phyloP scores from a whole-genome alignment of 2,113 vertebrate species.

The Cottus gobio region DNA sequence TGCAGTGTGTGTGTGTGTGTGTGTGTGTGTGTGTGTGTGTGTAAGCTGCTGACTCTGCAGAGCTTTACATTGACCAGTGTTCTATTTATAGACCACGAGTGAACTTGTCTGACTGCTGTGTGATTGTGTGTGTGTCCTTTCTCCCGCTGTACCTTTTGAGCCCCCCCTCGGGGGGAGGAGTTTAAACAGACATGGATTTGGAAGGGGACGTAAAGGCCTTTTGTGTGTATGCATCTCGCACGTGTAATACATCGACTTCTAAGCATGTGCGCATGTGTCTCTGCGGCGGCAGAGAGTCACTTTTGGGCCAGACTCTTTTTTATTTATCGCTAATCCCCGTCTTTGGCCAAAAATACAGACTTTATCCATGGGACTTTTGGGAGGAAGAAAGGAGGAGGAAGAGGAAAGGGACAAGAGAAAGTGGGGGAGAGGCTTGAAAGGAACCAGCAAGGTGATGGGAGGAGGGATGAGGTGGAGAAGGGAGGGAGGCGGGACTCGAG shows the following conservation, averaged over 20 bases:
- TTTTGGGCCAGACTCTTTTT: slow-evolving; percentile 26
- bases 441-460: background rate
- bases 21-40: slow-evolving; percentile 1
- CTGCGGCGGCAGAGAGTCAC: slow-evolving; percentile 11
- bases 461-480: slow-evolving; percentile 19
- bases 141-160: background rate
- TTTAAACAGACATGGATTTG: slow-evolving; percentile 1
- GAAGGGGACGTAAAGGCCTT: background rate
- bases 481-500: slow-evolving; percentile 27
- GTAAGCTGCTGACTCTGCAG: slow-evolving; percentile 60
- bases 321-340: slow-evolving; percentile 45
- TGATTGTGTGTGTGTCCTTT: slow-evolving; percentile 46
- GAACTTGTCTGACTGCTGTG: slow-evolving; percentile 36
- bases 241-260: background rate
- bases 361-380: slow-evolving; percentile 46
- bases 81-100: slow-evolving; percentile 63
- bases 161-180: background rate
- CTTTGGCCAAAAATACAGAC: slow-evolving; percentile 54
- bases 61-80: slow-evolving; percentile 53
- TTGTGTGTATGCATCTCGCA: background rate
- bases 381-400: slow-evolving; percentile 22
- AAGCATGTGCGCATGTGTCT: slow-evolving; percentile 8
- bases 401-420: background rate
- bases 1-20: slow-evolving; percentile 13
- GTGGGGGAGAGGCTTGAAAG: background rate